phyloP scores from a whole-genome alignment of 1,140 invertebrate species.

The Drosophila tsacasi region DNA sequence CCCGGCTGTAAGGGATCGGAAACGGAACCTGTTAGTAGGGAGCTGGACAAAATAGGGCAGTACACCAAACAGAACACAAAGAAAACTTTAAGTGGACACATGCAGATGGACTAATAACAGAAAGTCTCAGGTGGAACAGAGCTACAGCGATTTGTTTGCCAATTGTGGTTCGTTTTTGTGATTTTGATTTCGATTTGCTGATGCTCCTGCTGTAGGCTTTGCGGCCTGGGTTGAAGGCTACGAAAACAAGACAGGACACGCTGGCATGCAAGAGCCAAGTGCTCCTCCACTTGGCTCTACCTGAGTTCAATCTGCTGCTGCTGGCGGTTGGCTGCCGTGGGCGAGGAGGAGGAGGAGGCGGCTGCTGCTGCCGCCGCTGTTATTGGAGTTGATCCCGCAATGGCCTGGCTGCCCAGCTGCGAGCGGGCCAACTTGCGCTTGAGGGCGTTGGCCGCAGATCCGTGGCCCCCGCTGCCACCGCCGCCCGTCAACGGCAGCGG shows the following conservation, averaged over 20 bases:
- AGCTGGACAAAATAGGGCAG: not conserved
- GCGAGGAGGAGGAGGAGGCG: constrained; percentile 25
- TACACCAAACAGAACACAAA: constrained; percentile 40
- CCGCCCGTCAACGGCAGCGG: constrained; percentile 37
- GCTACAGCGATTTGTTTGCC: constrained; percentile 38
- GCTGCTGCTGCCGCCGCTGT: constrained; percentile 20
- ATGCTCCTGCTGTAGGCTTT: constrained; percentile 43
- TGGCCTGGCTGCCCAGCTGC: constrained; percentile 33
- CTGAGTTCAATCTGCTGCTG: constrained; percentile 82
- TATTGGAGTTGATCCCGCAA: constrained; percentile 36
- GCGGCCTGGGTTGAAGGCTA: constrained; percentile 34
- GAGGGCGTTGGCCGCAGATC: constrained; percentile 42
- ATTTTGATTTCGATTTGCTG: constrained; percentile 9
- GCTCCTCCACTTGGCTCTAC: constrained; percentile 74
- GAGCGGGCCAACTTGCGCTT: constrained; percentile 75
- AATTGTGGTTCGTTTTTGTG: constrained; percentile 18
- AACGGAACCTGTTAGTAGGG: not conserved
- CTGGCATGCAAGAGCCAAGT: constrained; percentile 70
- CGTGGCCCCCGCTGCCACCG: constrained; percentile 38
- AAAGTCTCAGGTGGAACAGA: constrained; percentile 37
- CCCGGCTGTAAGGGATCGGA: constrained; percentile 87
- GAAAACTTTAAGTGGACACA: constrained; percentile 20
- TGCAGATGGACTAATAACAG: constrained; percentile 31
- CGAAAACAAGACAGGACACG: constrained; percentile 51
- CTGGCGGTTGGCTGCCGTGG: constrained; percentile 50